A percentile compares a stretch with the other conserved stretches of the same genome.
Conservation (phyloP, 2,888 invertebrate genomes). For the Meiosimyza platycephala region DNA sequence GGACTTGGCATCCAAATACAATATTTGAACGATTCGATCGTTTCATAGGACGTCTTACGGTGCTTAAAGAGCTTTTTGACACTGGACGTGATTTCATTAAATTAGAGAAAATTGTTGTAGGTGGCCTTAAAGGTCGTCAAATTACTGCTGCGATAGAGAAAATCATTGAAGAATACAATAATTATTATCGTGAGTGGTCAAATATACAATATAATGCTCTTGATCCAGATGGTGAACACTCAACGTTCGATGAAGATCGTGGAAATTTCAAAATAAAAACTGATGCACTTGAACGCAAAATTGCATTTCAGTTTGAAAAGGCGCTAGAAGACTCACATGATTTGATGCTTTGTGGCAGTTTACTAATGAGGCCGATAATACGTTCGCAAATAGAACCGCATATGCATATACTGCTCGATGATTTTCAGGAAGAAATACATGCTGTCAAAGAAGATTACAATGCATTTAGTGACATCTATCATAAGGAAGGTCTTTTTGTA, state of each 20-base stretch:
- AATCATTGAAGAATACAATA: slow-evolving; percentile 61
- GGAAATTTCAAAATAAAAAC: slow-evolving; percentile 72
- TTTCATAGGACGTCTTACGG: slow-evolving; percentile 74
- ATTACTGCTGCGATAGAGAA: slow-evolving; percentile 69
- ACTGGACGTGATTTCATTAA: slow-evolving; percentile 85
- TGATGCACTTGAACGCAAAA: slow-evolving; percentile 79
- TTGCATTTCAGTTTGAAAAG: slow-evolving; percentile 83
- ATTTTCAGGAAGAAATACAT: slow-evolving; percentile 76
- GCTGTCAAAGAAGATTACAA: slow-evolving; percentile 74
- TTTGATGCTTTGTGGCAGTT: slow-evolving; percentile 77
- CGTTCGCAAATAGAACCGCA: slow-evolving; percentile 77
- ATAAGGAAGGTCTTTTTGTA: slow-evolving; percentile 47
- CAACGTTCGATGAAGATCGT: slow-evolving; percentile 76
- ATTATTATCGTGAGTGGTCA: slow-evolving; percentile 58
- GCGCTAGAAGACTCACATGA: slow-evolving; percentile 84
- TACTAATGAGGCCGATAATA: slow-evolving; percentile 81
- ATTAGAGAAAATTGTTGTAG: slow-evolving; percentile 86
- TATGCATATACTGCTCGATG: slow-evolving; percentile 73
- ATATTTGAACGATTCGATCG: slow-evolving; percentile 77
- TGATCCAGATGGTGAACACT: slow-evolving; percentile 77
- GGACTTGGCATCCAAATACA: slow-evolving; percentile 80
- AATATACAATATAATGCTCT: slow-evolving; percentile 81
- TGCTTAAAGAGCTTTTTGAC: slow-evolving; percentile 78
- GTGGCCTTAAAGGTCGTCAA: slow-evolving; percentile 75
- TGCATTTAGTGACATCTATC: slow-evolving; percentile 68